Base-by-base conservation (phyloP, 2,797 vertebrate genomes). In the Myripristis murdjan region DNA sequence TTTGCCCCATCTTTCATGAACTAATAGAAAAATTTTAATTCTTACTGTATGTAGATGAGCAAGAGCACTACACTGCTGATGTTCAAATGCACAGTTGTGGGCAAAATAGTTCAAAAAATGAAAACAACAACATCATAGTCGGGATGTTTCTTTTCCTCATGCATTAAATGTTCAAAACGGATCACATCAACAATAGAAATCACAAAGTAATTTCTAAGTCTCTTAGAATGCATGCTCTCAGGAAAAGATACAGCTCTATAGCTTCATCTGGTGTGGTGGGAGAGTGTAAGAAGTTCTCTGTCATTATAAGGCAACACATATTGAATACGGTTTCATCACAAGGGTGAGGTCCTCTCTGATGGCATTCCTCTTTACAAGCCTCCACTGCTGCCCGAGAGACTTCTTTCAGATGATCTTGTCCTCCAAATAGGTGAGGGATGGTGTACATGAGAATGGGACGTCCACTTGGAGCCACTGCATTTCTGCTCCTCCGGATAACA, bases 251-350 rank as follows among this genome's bases (percentile, higher is more conserved):
- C n/a, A 78, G 33, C 18, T 84, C 77, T 52, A 69, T 77, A 12
- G 58, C 77, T 71, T 75, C 60, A 63, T 69, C 71, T 33, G 64
- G 35, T 61, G 63, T 62, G 47, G 78, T 78, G 23, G 75, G 65
- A 69, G 67, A 26, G 39, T 23, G 59, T 49, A 79, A 54, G 31
- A 48, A 57, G 33, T 80, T 80, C 14, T 75, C 80, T 76, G 35
- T 58, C 76, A 82, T 82, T 43, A 62, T 59, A 74, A 73, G 39
- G 49, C 80, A 81, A 59, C 68, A 73, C 22, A 81, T n/a, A n/a
- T n/a, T n/a, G n/a, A 81, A 39, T 5, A 76, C 62, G 51, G 75
- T 70, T 64, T 80, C 37, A 75, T 84, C 47, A 10, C 67, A 79
- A 41, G 78, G 58, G 33, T 18, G 63, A 33, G 60, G 51, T 68